Base-by-base conservation (phyloP, 2,797 vertebrate genomes). In the Myoxocephalus aenaeus region DNA sequence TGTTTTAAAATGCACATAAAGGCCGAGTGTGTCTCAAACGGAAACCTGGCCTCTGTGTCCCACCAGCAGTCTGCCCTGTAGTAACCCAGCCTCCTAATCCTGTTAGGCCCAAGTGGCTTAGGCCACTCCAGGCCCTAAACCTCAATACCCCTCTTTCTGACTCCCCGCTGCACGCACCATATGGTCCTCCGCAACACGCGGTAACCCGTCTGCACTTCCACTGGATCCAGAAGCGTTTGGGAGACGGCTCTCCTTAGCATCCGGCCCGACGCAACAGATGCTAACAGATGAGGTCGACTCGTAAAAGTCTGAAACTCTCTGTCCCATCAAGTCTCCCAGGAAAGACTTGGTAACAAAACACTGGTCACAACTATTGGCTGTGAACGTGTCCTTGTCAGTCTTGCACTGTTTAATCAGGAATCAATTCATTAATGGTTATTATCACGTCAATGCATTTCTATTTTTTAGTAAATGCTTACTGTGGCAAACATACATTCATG, bases 61-160 rank as follows among this genome's bases (percentile, higher is more conserved):
- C 83, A 77, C 81, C 73, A 50, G 74, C 78, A 86, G 83, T 42
- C 42, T 89, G 89, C 69, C 89, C 91, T 92, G 72, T 68, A 91
- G 85, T 94, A 92, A 93, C 88, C 93, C 90, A 58, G 80, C 86
- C 83, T 77, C 80, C 82, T 92, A 95, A 95, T 96, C 94, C 92
- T 92, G 89, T 95, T 94, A 94, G 89, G 81, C 85, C 89, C 91
- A 91, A 94, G 65, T 89, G 89, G 93, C 93, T 95, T 94, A 94
- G 77, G 76, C 89, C 84, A 81, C 74, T 61, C 79, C 91, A 86
- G 85, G 89, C 80, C 81, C 81, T 91, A 92, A 92, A 92, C 84
- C 91, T 92, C 81, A 90, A 91, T 90, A 89, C 88, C 81, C 82
- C 87, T 89, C 80, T 81, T 86, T 85, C 87, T 90, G 77, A 84